Conservation (phyloP, 2,888 invertebrate species). For the Incurvaria masculella region DNA sequence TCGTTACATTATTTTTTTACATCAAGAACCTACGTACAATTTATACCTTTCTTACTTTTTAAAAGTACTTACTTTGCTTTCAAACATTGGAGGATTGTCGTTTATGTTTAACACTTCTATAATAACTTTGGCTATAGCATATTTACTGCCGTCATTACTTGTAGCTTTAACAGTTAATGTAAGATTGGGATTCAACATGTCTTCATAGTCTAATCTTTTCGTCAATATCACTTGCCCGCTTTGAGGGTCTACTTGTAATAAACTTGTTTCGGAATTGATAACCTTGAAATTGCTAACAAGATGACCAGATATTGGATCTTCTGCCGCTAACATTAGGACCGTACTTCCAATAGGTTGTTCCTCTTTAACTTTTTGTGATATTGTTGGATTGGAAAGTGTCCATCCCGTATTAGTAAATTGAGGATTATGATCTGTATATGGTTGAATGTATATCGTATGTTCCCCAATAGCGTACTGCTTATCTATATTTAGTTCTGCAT, state of each 20-base stretch:
- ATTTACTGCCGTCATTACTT: constrained; percentile 50
- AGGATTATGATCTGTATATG: constrained; percentile 73
- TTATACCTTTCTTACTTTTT: too few relatives aligned
- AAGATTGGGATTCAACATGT: constrained; percentile 56
- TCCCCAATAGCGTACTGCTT: constrained; percentile 64
- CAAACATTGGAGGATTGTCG: constrained; percentile 73
- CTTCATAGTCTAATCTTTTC: constrained; percentile 75
- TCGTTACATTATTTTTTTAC: too few relatives aligned
- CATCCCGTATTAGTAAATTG: constrained; percentile 70
- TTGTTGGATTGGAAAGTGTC: constrained; percentile 66
- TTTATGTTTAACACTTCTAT: constrained; percentile 73
- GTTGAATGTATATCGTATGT: constrained; percentile 74
- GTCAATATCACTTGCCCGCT: constrained; percentile 74
- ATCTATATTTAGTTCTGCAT: constrained; percentile 64
- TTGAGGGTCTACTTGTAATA: constrained; percentile 58
- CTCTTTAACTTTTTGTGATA: constrained; percentile 67
- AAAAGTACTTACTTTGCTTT: constrained; percentile 56
- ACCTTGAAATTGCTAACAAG: constrained; percentile 60
- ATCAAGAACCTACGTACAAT: too few relatives aligned
- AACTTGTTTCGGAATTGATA: constrained; percentile 51
- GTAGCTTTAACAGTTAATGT: constrained; percentile 57
- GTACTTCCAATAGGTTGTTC: constrained; percentile 74
- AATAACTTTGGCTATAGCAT: constrained; percentile 64
- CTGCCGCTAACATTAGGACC: constrained; percentile 64
- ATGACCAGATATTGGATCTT: constrained; percentile 66